Base-by-base conservation (phyloP, 64 coral and sea anemone genomes). In the Stichodactyla mertensii region DNA sequence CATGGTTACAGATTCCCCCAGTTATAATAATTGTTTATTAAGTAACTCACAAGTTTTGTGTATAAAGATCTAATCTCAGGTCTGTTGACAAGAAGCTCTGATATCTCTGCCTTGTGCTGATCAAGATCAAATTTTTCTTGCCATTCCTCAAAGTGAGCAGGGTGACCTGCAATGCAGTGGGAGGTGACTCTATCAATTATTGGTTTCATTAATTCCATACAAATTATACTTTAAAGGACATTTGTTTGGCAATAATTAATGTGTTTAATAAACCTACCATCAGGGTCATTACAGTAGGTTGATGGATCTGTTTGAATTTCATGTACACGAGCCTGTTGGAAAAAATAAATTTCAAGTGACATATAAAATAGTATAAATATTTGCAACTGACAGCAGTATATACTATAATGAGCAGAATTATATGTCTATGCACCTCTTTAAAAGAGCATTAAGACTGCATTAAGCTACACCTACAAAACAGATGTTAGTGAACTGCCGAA, bases 301-400 rank as follows among this genome's bases (percentile, higher is more conserved):
- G 90, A 88, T 79, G 97, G 97, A 61, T 99, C 88, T 27, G 93
- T 99, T 51, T 99, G 97, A 56, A 99, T 95, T 85, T 95, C 97
- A 83, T 95, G 93, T 14, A 94, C 87, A 52, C 88, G 79, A 82
- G 97, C 97, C 97, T 99, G 51, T 24, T 24, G 52, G 51, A 59
- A 7, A 80, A 16, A 36, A 55, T 10, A 14, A 0, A 2, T 51
- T 11, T 11, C 9, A 58, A 15, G 8, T 58, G 6, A 58, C 56
- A 58, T 58, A 15, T 58, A 58, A 11, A 58, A 58, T 36, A 36
- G 15, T 0, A 18, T 14, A 66, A 6, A 66, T n/a, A 66, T 66
- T 20, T 66, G 5, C 0, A n/a, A n/a, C 19, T 66, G 62, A 66
- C 62, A 66, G 62, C 62, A 66, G 23, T 13, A 22, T n/a, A 66